Evolutionary conservation across 2,888 invertebrate genomes (phyloP), one percentile per base, ranked within the genome.

Genomic region (Caenorhabditis wallacei): DNA sequence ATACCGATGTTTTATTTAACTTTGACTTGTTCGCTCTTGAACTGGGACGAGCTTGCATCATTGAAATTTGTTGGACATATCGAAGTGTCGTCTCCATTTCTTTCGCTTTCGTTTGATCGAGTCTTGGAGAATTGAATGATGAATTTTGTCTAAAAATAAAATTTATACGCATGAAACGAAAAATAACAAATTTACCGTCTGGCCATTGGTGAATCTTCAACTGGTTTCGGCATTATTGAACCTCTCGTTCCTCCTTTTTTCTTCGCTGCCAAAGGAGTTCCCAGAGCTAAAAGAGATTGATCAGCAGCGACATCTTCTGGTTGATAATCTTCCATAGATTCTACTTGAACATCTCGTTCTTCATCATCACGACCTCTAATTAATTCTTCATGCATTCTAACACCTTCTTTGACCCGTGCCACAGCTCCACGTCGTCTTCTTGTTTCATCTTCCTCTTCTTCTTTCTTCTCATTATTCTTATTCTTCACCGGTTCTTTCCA

Each of bases 241-340:
- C 40, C 64, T 48, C 81, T 46, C 0, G 75, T 81, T 22, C 81
- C 81, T 2, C 81, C 81, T 35, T 51, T 75, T 35, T 56, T 78
- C 69, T 78, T 78, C 7, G 35, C 46, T 4, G 35, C 51, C 1
- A 61, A 16, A 11, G 81, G 81, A 11, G 81, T 75, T 16, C 16
- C 48, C 18, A 70, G 11, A 10, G 56, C 70, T n/a, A 81, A 18
- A 1, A 81, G 57, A 3, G 81, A 81, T 35, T 75, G 69, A 26
- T 81, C 81, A 18, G 81, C 81, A 10, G 75, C 69, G 16, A 81
- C 37, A 53, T 81, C 81, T 11, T 53, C 74, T 13, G 81, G 70
- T 8, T 64, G 48, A 54, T 64, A 61, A 26, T 69, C 70, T 26
- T 69, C 80, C 18, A 48, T 37, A 0, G 43, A 18, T 10, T 70